Evolutionary conservation across 1,140 invertebrate species (phyloP), one percentile per base, ranked within the genome.

Genomic region (Drosophila kurseongensis): DNA sequence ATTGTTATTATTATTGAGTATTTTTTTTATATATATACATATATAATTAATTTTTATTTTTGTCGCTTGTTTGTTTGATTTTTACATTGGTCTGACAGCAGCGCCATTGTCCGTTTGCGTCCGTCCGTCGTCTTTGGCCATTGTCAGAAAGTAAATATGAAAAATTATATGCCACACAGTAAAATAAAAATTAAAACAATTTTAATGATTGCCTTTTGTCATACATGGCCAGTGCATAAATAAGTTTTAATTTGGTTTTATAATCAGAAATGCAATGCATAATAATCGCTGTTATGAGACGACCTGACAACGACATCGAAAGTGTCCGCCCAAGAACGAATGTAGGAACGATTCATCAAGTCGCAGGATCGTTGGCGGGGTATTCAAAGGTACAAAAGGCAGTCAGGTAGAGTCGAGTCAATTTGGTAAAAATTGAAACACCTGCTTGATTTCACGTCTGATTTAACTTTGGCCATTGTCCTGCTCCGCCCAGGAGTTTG

Each of bases 371-470:
- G 7, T n/a, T 1, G 42, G 29, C 29, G 6, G 7, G 42, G 42
- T 10, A 12, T 44, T 2, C 47, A 32, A 6, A 48, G 42, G 42
- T 14, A 42, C 36, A 45, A 48, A 48, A 55, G 59, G 35, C 38
- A 62, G 69, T 60, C 62, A 67, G 78, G 74, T 73, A 65, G 4
- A 85, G 69, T 75, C 82, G 72, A 85, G 83, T 88, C 84, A 88
- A 88, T 89, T 89, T 88, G 68, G 74, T 84, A 89, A 88, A 89
- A 88, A 88, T 90, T 89, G 84, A 88, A 88, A 88, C 84, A 88
- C 84, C 84, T 88, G 84, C 84, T 89, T 88, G 84, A 88, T 88
- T 88, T 88, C 80, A 88, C 84, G 76, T 80, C 84, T 88, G 84
- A 88, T 88, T 88, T 84, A 88, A 89, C 84, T 80, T 78, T 89